Base-by-base conservation (phyloP, 2,113 vertebrate species). In the Choloepus hoffmanni region DNA sequence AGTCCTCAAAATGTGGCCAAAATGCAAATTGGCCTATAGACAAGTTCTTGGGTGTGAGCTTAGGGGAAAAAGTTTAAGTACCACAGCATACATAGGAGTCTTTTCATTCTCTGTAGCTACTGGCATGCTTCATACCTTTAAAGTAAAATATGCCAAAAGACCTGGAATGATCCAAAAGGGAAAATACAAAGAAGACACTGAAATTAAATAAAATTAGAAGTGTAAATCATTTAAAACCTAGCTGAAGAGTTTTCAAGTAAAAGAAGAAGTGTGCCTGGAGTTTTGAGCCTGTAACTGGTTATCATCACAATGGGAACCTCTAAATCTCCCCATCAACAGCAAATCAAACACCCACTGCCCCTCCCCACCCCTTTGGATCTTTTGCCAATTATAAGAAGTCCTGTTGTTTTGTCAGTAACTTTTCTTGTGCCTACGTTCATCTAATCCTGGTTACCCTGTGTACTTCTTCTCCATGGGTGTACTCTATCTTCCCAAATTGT, bases 21-120 rank as follows among this genome's bases (percentile, higher is more conserved):
- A 89, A 95, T 96, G 94, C 93, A 95, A 96, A 97, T 90, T 92
- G 95, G 62, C 92, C 68, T 77, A 43, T 18, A 83, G 94, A 91
- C 85, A 92, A 96, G 48, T 89, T 90, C 76, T 95, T 85, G 79
- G 79, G 93, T 93, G 72, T 92, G 94, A 96, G 78, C 67, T 82
- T 19, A 28, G 36, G 77, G 77, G 33, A 2, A 74, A 53, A 55
- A 62, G 48, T 85, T 92, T 92, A 91, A 91, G 19, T 30, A 65
- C 12, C 2, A 0, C 21, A 55, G 48, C 24, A 14, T 60, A 95
- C 72, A 76, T 63, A 78, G 45, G 60, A 40, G 30, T 60, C 14
- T 45, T 70, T 85, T 95, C 60, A 73, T 63, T 53, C 55, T 62
- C 76, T 43, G 7, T 81, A 87, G 11, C 24, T 96, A 16, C 67